Percentiles rank a stretch among this genome's conserved stretches.
Conservation (phyloP, 2,113 vertebrate species). For the Ictidomys tridecemlineatus region DNA sequence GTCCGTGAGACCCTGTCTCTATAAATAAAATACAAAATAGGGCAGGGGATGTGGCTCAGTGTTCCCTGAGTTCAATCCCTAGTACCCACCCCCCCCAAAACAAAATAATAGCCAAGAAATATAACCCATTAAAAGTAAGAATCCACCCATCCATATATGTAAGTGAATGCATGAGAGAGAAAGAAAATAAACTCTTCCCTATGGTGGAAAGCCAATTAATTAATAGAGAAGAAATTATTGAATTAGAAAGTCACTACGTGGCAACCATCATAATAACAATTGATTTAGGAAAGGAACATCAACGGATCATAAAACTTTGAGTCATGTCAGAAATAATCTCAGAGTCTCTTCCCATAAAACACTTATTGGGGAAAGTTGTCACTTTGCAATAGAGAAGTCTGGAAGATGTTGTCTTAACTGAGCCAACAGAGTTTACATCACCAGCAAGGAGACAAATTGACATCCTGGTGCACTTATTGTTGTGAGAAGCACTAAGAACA, state of each 20-base stretch:
- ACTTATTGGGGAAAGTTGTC: background rate
- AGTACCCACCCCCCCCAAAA: background rate
- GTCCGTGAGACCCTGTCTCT: too few species aligned
- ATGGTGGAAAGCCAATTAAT: background rate
- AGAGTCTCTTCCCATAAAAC: background rate
- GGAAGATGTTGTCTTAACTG: background rate
- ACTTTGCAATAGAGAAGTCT: background rate
- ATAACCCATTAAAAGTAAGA: background rate
- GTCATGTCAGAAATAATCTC: background rate
- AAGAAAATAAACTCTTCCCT: background rate
- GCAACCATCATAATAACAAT: background rate
- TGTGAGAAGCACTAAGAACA: background rate
- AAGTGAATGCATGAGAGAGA: background rate
- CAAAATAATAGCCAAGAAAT: constrained; percentile 11
- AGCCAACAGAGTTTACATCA: background rate
- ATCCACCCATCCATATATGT: background rate
- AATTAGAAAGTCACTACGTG: background rate
- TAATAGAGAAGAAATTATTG: background rate
- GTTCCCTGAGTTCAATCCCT: too few species aligned
- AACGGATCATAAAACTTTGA: background rate
- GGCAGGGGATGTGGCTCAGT: too few species aligned
- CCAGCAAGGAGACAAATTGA: background rate
- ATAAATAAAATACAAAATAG: too few species aligned
- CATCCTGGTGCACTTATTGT: background rate
- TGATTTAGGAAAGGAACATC: background rate